Evolutionary conservation across 2,113 vertebrate genomes (phyloP).

Genomic region (Arvicanthis niloticus): DNA sequence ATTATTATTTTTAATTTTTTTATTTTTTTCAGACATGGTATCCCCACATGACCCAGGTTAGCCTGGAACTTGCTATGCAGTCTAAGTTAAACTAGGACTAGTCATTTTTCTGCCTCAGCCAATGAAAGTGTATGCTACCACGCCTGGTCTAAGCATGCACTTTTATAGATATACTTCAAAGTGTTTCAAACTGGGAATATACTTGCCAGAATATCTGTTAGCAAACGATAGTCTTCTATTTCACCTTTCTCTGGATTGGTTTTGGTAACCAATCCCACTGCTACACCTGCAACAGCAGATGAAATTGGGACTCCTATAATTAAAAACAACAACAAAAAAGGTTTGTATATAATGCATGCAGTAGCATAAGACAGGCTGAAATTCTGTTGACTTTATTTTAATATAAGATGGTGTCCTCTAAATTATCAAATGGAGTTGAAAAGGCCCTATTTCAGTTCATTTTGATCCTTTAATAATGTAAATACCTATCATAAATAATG

Average conservation of each 20-base stretch:
- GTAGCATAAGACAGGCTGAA: not conserved
- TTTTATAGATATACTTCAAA: not conserved
- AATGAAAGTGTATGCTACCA: not conserved
- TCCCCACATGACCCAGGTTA: not conserved
- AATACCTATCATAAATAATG: not conserved
- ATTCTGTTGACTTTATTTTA: constrained; percentile 55
- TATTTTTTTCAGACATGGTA: not conserved
- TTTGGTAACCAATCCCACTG: constrained; percentile 94
- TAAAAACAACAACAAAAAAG: constrained; percentile 14
- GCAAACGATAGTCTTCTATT: constrained; percentile 94
- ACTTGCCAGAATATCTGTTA: constrained; percentile 97
- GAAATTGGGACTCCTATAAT: constrained; percentile 95
- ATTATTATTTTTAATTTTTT: too few species aligned
- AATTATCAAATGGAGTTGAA: constrained; percentile 27
- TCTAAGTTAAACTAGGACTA: not conserved
- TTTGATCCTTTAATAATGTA: constrained; percentile 35
- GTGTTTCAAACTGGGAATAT: constrained; percentile 28
- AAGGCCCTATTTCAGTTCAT: constrained; percentile 39
- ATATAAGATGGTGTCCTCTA: not conserved
- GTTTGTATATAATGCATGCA: not conserved
- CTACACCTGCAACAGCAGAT: constrained; percentile 95
- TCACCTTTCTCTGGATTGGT: constrained; percentile 88
- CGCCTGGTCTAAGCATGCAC: not conserved
- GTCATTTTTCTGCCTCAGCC: not conserved
- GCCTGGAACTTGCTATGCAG: not conserved